Conservation (phyloP, 2,797 vertebrate species). For the Megalops cyprinoides region DNA sequence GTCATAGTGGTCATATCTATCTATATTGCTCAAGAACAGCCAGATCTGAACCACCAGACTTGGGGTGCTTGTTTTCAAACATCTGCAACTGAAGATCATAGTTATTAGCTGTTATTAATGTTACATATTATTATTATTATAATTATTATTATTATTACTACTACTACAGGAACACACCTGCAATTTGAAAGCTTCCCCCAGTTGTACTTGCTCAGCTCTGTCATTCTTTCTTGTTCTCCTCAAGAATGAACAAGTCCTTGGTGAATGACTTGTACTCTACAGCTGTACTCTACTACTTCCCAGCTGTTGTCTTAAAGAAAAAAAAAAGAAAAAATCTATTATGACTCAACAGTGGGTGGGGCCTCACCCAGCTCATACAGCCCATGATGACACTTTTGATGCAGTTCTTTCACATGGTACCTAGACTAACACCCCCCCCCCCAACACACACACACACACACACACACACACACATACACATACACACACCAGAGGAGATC, state of each 20-base stretch:
- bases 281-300: not conserved
- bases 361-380: not conserved
- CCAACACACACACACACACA: no score
- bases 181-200: no score
- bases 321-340: not conserved
- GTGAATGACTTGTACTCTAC: not conserved
- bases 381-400: no score
- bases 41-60: not conserved
- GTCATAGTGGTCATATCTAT: no score
- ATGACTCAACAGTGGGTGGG: not conserved
- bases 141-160: not conserved
- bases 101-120: not conserved
- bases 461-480: no score
- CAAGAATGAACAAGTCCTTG: not conserved
- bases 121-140: not conserved
- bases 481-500: no score
- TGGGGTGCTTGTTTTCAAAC: not conserved
- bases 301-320: not conserved
- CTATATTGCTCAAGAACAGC: no score
- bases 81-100: conserved; percentile 7
- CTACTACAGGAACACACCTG: not conserved
- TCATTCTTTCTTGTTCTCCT: not conserved
- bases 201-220: no score
- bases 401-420: no score
- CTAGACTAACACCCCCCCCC: no score